Base-by-base conservation (phyloP, 2,888 invertebrate species). In the Xanthorhoe spadicearia region DNA sequence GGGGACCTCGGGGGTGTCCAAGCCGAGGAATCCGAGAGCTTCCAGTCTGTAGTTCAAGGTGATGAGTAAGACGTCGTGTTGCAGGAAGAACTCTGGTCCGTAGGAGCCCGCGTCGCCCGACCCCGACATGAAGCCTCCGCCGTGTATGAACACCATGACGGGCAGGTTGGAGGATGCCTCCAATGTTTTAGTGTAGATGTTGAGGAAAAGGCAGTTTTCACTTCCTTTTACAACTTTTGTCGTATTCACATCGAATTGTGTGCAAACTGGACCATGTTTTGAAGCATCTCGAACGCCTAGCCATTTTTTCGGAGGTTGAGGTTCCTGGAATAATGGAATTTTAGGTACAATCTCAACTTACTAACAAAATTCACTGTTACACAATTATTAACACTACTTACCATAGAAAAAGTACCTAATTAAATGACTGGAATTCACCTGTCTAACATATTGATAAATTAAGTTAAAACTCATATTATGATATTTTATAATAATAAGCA, bases 1-100 rank as follows among this genome's bases (percentile, higher is more conserved):
- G 8, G 92, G 91, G 0, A 86, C 91, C 68, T 89, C 90, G 73
- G 87, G 82, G 10, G 83, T 90, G 7, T 86, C 85, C 10, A 92
- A 77, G 72, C 90, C 90, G 17, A 87, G 67, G 61, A 91, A 91
- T 3, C 92, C 92, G 3, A 90, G 76, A 1, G 83, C 80, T 32
- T 89, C 89, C 54, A 92, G 78, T 72, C 92, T 86, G 64, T 86
- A 87, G 74, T 88, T 87, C 3, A 86, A 65, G 0, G 87, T 86
- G 0, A 87, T 83, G 5, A 87, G 66, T 3, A 87, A 50, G 1
- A 87, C 83, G 6, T 74, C 79, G 23, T 84, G 80, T 4, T 72
- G 72, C 0, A 87, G 72, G 0, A 87, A 71, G 52, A 83, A 85
- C 51, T 87, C 83, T 35, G 87, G 86, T 15, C 85, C 86, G 13